Conservation (phyloP, 2,888 invertebrate genomes). For the Pandemis heparana region DNA sequence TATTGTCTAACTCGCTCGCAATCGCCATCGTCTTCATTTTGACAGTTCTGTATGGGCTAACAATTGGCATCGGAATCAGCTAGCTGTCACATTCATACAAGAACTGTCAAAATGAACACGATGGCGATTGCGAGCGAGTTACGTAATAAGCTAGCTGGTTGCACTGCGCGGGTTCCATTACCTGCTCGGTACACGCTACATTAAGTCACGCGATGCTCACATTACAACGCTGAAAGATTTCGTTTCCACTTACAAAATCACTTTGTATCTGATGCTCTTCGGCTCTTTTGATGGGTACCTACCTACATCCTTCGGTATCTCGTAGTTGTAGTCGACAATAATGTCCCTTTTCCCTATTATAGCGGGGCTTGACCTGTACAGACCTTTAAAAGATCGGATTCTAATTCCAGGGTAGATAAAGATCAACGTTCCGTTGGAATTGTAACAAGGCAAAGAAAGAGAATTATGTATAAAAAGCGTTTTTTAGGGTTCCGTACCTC, state of each 20-base stretch:
- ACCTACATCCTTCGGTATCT: conserved; percentile 31
- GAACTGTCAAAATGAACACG: too few species aligned
- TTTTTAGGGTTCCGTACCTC: background rate
- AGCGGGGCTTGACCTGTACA: conserved; percentile 19
- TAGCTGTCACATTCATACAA: too few species aligned
- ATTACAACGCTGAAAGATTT: conserved; percentile 77
- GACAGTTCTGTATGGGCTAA: too few species aligned
- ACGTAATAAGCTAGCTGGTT: too few species aligned
- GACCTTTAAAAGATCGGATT: conserved; percentile 31
- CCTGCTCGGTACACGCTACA: conserved; percentile 62
- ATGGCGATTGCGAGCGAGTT: too few species aligned
- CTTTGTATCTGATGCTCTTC: conserved; percentile 73
- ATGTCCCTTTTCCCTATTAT: conserved; percentile 32
- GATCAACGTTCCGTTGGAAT: conserved; percentile 8
- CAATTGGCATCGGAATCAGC: too few species aligned
- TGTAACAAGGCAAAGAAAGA: background rate
- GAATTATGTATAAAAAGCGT: conserved; percentile 4
- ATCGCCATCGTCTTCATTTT: too few species aligned
- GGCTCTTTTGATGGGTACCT: conserved; percentile 48
- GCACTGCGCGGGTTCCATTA: conserved; percentile 61
- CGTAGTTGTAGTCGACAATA: conserved; percentile 29
- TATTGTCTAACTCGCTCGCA: too few species aligned
- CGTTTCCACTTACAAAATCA: conserved; percentile 81
- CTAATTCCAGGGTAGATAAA: conserved; percentile 25
- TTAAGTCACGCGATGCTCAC: conserved; percentile 76